Percentiles rank a stretch among this genome's conserved stretches.
Conservation (phyloP, 2,888 invertebrate genomes). For the Lepidochrysops patricia region DNA sequence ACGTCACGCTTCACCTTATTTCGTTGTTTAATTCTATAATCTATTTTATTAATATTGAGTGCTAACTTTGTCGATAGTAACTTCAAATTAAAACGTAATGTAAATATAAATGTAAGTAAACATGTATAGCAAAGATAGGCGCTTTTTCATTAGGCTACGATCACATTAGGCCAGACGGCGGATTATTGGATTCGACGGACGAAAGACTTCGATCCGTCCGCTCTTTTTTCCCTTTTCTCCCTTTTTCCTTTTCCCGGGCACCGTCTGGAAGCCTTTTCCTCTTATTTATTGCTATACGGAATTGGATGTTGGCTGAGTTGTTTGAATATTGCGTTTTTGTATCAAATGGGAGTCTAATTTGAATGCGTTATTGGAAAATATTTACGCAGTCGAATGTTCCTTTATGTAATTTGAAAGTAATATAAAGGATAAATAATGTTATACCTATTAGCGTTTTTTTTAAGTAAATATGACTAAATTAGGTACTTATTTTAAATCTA, state of each 20-base stretch:
- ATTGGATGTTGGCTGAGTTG: conserved; percentile 69
- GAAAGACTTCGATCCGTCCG: conserved; percentile 70
- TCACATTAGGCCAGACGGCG: conserved; percentile 72
- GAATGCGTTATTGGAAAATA: conserved; percentile 18
- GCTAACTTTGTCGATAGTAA: too few species aligned
- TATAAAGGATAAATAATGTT: too few species aligned
- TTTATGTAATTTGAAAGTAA: too few species aligned
- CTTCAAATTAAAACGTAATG: too few species aligned
- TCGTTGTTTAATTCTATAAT: too few species aligned
- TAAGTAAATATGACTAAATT: too few species aligned
- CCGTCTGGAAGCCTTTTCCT: conserved; percentile 72
- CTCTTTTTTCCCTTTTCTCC: conserved; percentile 46
- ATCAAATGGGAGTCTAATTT: conserved; percentile 31
- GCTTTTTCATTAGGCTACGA: conserved; percentile 73
- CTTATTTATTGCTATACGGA: conserved; percentile 73
- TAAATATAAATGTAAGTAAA: not conserved
- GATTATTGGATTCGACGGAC: conserved; percentile 75
- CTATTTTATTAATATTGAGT: too few species aligned
- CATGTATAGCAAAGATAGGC: conserved; percentile 22
- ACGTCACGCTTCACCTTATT: too few species aligned
- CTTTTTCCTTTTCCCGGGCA: conserved; percentile 40
- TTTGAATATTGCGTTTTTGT: conserved; percentile 48
- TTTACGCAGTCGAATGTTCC: conserved; percentile 2
- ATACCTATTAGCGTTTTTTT: too few species aligned
- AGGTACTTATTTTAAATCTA: too few species aligned